phyloP scores from a whole-genome alignment of 1,140 invertebrate species.

The Anthonomus grandis region DNA sequence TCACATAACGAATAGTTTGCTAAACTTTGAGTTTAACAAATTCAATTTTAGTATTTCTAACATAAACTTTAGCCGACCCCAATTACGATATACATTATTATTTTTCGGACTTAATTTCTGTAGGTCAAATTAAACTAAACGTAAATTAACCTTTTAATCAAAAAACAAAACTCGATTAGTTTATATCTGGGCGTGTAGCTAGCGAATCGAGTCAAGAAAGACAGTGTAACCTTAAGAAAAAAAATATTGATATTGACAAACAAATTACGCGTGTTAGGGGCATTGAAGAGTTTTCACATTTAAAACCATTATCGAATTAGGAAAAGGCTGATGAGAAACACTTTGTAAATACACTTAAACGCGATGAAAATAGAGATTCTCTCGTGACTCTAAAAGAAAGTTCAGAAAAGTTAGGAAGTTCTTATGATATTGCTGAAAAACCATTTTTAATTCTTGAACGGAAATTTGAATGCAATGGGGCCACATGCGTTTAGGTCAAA shows the following conservation, averaged over 20 bases:
- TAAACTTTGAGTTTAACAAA: not conserved
- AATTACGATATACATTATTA: conserved; percentile 22
- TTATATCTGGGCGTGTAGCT: conserved; percentile 13
- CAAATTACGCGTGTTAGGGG: not conserved
- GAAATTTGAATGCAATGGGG: not conserved
- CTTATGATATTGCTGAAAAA: no score
- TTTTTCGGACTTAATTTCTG: conserved; percentile 29
- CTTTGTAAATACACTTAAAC: no score
- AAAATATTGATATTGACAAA: not conserved
- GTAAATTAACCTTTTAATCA: conserved; percentile 25
- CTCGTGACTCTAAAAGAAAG: no score
- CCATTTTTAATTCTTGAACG: no score
- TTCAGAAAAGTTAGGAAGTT: no score
- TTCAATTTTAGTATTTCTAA: conserved; percentile 2
- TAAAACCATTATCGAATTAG: not conserved
- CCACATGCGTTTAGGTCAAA: not conserved
- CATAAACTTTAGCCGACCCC: no score
- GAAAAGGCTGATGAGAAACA: no score
- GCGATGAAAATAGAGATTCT: no score
- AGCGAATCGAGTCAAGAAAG: no score
- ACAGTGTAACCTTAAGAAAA: no score
- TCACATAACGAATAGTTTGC: no score
- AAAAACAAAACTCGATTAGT: conserved; percentile 35
- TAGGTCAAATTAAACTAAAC: conserved; percentile 12
- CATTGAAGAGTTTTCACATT: not conserved